Evolutionary conservation across 2,113 vertebrate species (phyloP).

Genomic region (Channa argus): DNA sequence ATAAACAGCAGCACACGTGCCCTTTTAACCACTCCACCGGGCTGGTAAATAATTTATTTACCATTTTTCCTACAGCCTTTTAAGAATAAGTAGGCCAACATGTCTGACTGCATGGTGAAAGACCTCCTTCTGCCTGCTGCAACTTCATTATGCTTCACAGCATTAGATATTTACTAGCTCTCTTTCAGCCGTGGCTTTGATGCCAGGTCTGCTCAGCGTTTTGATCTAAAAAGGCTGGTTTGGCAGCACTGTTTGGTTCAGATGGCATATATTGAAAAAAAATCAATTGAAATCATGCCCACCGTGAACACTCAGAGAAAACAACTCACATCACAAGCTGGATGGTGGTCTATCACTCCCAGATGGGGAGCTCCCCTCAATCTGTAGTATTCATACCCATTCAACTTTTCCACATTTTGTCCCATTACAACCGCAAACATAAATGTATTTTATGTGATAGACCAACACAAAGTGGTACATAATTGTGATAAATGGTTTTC

Average conservation of each 20-base stretch:
- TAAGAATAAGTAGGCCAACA: conserved; percentile 66
- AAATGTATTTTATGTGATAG: too few relatives aligned
- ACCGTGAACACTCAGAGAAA: conserved; percentile 42
- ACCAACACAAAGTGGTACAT: too few relatives aligned
- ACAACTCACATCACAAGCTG: conserved; percentile 27
- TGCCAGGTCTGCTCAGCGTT: conserved; percentile 32
- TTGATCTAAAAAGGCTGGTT: conserved; percentile 42
- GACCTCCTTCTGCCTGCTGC: conserved; percentile 35
- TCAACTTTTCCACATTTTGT: too few relatives aligned
- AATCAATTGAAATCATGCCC: not conserved
- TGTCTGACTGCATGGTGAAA: conserved; percentile 53
- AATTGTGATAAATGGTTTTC: too few relatives aligned
- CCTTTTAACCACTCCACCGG: conserved; percentile 49
- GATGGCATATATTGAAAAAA: conserved; percentile 17
- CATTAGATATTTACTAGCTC: conserved; percentile 45
- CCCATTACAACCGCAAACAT: too few relatives aligned
- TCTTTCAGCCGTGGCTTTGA: conserved; percentile 34
- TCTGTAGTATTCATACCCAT: not conserved
- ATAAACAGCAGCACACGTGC: conserved; percentile 36
- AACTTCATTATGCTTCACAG: conserved; percentile 20
- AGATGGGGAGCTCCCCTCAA: conserved; percentile 12
- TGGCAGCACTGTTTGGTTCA: conserved; percentile 38
- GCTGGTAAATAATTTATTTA: conserved; percentile 66
- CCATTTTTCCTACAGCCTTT: conserved; percentile 33
- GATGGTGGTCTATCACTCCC: not conserved